phyloP scores from a whole-genome alignment of 2,888 invertebrate species.

The Hermodice carunculata region DNA sequence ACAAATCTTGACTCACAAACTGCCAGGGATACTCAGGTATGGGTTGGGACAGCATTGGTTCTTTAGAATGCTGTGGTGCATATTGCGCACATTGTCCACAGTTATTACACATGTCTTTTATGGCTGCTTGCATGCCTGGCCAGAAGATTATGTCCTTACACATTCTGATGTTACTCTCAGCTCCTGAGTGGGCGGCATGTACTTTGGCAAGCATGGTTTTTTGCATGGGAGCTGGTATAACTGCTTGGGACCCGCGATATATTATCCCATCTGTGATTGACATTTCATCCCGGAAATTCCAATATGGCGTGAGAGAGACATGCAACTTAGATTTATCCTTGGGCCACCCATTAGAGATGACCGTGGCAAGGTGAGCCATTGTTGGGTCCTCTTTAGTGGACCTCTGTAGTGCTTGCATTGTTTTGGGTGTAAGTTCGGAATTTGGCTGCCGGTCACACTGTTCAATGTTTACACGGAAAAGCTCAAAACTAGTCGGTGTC shows the following conservation, averaged over 20 bases:
- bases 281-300: no score
- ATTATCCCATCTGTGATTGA: no score
- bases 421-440: background rate
- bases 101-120: conserved; percentile 5
- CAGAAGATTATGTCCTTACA: conserved; percentile 4
- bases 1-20: conserved; percentile 7
- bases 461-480: background rate
- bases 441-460: background rate
- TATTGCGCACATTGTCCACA: conserved; percentile 3
- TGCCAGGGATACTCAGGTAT: conserved; percentile 3
- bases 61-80: background rate
- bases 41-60: conserved; percentile 3
- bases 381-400: background rate
- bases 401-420: background rate
- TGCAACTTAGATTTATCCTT: background rate
- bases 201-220: no score
- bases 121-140: conserved; percentile 3
- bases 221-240: no score
- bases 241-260: no score
- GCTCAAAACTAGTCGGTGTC: background rate
- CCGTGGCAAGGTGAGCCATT: background rate
- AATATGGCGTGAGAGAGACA: no score
- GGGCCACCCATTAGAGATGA: conserved; percentile 10
- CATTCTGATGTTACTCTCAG: conserved; percentile 10
- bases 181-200: no score